These are phyloP conservation scores for Odocoileus hemionus DNA, from an alignment of 2,113 vertebrate species.

Conservation along the genomic window DNA sequence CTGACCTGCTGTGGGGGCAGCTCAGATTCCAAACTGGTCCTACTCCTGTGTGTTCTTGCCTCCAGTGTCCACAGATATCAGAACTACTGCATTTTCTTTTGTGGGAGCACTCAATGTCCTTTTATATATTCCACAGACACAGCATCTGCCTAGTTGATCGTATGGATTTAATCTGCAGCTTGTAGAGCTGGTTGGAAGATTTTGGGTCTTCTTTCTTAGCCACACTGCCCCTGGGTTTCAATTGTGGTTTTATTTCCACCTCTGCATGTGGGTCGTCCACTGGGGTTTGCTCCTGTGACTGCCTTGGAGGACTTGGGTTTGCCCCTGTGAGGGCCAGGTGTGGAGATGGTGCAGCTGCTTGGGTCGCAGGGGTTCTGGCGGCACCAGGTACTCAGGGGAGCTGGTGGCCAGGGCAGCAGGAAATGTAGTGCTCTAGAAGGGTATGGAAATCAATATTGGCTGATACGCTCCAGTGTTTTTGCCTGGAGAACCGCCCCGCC, in stretches of 20 bases:
- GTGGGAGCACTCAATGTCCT: neutral
- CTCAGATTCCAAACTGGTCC: neutral
- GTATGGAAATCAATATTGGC: neutral
- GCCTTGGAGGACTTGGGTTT: accelerated
- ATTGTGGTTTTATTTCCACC: neutral
- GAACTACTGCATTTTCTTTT: neutral
- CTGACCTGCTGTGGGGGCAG: neutral
- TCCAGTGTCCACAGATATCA: neutral
- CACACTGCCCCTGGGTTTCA: neutral
- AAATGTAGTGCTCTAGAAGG: neutral
- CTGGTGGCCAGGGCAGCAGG: neutral
- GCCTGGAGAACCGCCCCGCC: neutral
- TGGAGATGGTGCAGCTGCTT: neutral
- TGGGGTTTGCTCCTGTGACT: neutral
- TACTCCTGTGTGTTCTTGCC: neutral
- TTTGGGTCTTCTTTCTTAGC: neutral
- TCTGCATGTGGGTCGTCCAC: neutral
- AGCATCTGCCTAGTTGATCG: neutral
- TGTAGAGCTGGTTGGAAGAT: neutral
- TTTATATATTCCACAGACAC: neutral
- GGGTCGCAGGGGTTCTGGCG: neutral
- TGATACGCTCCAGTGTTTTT: neutral
- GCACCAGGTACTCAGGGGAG: neutral
- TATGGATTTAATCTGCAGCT: neutral
- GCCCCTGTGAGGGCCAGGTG: neutral